Percentiles rank a stretch among this genome's conserved stretches.
These are phyloP conservation scores for Drosophila barbarae DNA, from an alignment of 2,888 invertebrate species.

Conservation along the genomic window DNA sequence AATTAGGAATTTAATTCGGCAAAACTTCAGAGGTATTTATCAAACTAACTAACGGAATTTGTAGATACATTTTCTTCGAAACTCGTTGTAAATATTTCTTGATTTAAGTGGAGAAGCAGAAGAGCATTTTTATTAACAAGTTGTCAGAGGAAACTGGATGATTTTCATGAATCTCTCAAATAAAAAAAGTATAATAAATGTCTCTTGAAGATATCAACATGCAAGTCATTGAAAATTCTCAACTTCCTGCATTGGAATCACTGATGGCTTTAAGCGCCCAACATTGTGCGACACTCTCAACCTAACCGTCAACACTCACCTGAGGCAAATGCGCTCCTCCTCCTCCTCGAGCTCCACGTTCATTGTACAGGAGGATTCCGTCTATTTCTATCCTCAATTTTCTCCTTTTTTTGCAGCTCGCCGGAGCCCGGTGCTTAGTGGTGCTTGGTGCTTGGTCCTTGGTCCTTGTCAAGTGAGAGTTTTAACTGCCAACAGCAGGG, in stretches of 20 bases:
- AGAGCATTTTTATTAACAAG: not conserved
- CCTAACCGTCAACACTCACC: constrained; percentile 57
- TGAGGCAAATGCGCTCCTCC: constrained; percentile 67
- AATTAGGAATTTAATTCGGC: not conserved
- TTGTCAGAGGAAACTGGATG: not conserved
- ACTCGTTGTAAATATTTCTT: not conserved
- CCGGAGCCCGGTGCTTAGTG: constrained; percentile 9
- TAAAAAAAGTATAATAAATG: not conserved
- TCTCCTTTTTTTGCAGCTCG: constrained; percentile 8
- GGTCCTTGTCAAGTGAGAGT: constrained; percentile 49
- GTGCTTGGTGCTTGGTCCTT: constrained; percentile 4
- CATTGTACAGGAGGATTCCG: constrained; percentile 46
- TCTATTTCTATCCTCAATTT: constrained; percentile 17
- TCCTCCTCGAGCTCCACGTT: constrained; percentile 65
- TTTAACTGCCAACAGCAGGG: constrained; percentile 44
- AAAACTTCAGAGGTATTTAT: not conserved
- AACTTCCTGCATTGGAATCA: constrained; percentile 12
- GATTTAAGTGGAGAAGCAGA: not conserved
- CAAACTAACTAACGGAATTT: not conserved
- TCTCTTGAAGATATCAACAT: not conserved
- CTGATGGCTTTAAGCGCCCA: constrained; percentile 20
- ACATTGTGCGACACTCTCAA: constrained; percentile 18
- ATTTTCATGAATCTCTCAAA: not conserved
- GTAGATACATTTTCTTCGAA: not conserved
- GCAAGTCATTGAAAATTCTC: not conserved